Evolutionary conservation across 2,113 vertebrate genomes (phyloP).

Genomic region (Solenodon paradoxus): DNA sequence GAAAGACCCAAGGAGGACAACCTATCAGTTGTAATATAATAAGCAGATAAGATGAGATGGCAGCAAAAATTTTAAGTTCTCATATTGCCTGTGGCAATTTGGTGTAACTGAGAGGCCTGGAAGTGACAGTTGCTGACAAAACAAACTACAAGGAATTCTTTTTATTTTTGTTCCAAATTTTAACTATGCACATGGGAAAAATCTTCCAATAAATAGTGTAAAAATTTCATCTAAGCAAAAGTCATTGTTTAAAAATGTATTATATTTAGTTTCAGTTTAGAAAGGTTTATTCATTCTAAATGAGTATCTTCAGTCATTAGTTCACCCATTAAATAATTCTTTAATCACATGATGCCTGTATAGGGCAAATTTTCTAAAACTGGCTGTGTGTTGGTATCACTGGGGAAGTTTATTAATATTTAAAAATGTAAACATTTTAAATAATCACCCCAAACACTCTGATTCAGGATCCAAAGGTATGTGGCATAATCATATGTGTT

Average conservation of each 20-base stretch:
- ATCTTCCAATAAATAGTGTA: not conserved
- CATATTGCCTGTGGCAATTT: not conserved
- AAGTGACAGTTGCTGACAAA: not conserved
- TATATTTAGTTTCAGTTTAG: not conserved
- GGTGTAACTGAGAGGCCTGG: not conserved
- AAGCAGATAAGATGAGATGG: not conserved
- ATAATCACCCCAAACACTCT: not conserved
- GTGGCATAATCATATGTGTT: not conserved
- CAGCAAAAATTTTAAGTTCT: not conserved
- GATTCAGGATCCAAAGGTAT: not conserved
- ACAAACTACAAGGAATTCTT: not conserved
- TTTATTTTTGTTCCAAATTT: conserved; percentile 1
- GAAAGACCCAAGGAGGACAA: not conserved
- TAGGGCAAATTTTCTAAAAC: not conserved
- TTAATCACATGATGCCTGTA: not conserved
- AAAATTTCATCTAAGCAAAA: not conserved
- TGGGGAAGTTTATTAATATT: not conserved
- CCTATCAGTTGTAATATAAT: not conserved
- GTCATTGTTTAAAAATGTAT: not conserved
- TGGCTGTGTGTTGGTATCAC: not conserved
- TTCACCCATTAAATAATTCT: not conserved
- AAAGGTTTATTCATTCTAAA: not conserved
- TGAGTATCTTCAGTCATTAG: not conserved
- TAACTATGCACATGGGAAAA: not conserved
- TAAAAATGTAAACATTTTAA: not conserved